Conservation (phyloP, 1,140 invertebrate species). For the Hypsibius dujardini region DNA sequence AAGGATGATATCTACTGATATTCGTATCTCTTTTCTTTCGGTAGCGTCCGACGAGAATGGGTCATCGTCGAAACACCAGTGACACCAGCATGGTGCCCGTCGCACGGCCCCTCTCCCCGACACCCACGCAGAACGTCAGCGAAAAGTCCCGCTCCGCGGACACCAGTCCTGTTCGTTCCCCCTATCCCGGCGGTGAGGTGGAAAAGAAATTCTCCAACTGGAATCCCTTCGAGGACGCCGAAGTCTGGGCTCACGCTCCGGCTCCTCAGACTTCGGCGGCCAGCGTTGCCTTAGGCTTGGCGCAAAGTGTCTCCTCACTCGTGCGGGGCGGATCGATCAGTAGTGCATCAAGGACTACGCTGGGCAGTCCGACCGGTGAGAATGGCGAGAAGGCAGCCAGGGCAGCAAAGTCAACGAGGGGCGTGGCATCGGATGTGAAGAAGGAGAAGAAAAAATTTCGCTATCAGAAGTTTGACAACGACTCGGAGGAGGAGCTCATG, state of each 20-base stretch:
- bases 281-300: too few species aligned
- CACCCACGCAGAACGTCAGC: slow-evolving; percentile 7
- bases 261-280: too few species aligned
- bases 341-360: not conserved
- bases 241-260: not conserved
- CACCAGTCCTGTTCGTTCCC: not conserved
- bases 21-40: too few species aligned
- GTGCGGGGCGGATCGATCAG: not conserved
- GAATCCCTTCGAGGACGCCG: slow-evolving; percentile 15
- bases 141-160: slow-evolving; percentile 5
- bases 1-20: too few species aligned
- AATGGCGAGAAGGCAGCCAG: not conserved
- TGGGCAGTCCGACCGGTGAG: not conserved
- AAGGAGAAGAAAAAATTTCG: slow-evolving; percentile 15
- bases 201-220: not conserved
- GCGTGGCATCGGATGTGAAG: too few species aligned
- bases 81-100: not conserved
- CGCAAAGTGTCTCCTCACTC: not conserved
- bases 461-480: slow-evolving; percentile 16
- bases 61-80: not conserved
- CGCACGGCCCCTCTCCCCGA: not conserved
- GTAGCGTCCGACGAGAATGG: not conserved
- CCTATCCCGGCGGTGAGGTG: not conserved
- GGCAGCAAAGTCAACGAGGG: not conserved
- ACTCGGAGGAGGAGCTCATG: slow-evolving; percentile 12